Percentiles rank a stretch among this genome's conserved stretches.
Conservation (phyloP, 2,113 vertebrate species). For the Epinephelus moara region DNA sequence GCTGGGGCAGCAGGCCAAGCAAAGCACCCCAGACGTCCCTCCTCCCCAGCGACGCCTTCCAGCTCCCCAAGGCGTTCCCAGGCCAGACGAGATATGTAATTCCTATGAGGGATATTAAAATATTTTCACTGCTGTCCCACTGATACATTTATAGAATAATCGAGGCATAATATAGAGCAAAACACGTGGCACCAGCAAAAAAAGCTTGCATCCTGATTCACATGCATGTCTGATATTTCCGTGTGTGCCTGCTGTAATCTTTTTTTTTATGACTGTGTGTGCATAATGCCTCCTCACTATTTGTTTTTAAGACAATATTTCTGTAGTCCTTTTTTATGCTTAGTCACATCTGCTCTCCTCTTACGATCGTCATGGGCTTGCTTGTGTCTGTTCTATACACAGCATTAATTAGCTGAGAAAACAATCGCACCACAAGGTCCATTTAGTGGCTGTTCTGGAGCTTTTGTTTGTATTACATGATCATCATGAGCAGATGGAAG, state of each 20-base stretch:
- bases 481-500: background rate
- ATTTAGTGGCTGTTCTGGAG: background rate
- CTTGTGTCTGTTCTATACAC: background rate
- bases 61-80: too few relatives aligned
- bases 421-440: background rate
- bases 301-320: background rate
- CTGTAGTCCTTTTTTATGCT: background rate
- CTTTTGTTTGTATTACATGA: background rate
- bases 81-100: too few relatives aligned
- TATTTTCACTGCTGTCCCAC: background rate
- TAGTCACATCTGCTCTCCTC: background rate
- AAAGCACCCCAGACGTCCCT: too few relatives aligned
- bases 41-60: too few relatives aligned
- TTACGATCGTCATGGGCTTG: too few relatives aligned
- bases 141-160: background rate
- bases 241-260: background rate
- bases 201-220: background rate
- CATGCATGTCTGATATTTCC: background rate
- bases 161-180: background rate
- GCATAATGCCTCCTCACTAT: background rate
- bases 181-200: background rate
- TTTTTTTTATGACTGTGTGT: background rate
- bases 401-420: background rate
- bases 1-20: too few relatives aligned
- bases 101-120: background rate